Base-by-base conservation (phyloP, 1,140 invertebrate genomes). In the Branchinecta lynchi region DNA sequence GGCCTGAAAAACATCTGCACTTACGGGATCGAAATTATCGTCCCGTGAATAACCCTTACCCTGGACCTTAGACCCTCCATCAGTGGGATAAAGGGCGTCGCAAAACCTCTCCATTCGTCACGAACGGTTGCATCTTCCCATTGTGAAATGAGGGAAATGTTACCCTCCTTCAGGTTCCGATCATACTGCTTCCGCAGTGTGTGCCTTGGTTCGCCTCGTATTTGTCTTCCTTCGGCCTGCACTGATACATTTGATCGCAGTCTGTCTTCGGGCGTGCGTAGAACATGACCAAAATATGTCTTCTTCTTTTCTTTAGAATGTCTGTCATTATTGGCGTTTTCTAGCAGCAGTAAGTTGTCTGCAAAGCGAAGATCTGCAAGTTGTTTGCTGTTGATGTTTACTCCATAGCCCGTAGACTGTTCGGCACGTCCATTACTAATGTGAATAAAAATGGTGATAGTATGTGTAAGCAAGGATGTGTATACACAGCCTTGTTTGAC, bases 401-500 rank as follows among this genome's bases (percentile, higher is more conserved):
- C 46, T 51, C n/a, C 46, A 51, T n/a, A 51, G 46, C 46, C 46
- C n/a, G 46, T 9, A 51, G 46, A 51, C 46, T 51, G 46, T n/a
- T 51, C 9, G 9, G 46, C 9, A 51, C 9, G n/a, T 51, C 46
- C 46, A 51, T n/a, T 51, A 51, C 46, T 9, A 51, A 9, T 9
- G n/a, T n/a, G n/a, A 51, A 51, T 9, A 51, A n/a, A 51, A 51
- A 51, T 51, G 46, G 46, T 9, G 46, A 51, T 51, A 51, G n/a
- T n/a, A n/a, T n/a, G n/a, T n/a, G n/a, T n/a, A n/a, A n/a, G n/a
- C n/a, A n/a, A n/a, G n/a, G n/a, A n/a, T n/a, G n/a, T n/a, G n/a
- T n/a, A 51, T 51, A 51, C 46, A 51, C 46, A 51, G 9, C 46
- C 46, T 51, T 51, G 46, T 51, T 51, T 51, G 46, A 51, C 46